Conservation (phyloP, 1,140 invertebrate genomes). For the Whitmania pigra region DNA sequence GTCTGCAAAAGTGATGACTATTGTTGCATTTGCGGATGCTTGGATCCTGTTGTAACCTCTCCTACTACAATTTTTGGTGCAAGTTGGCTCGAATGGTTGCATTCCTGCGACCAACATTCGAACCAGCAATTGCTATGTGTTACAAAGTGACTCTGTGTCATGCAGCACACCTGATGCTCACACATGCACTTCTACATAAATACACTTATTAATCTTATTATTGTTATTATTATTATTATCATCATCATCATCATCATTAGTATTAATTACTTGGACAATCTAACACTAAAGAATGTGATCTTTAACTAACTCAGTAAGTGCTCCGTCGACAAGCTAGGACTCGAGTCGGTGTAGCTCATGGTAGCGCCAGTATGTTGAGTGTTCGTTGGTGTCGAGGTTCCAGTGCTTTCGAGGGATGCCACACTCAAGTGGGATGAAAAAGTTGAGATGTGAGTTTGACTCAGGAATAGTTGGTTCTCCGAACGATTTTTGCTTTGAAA, state of each 20-base stretch:
- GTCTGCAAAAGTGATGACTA: too few relatives aligned
- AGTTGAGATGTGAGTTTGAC: not conserved
- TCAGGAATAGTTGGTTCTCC: not conserved
- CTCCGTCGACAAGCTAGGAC: slow-evolving; percentile 1
- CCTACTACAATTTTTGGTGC: too few relatives aligned
- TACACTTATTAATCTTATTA: not conserved
- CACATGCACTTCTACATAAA: too few relatives aligned
- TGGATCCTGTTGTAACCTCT: too few relatives aligned
- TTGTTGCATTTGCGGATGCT: too few relatives aligned
- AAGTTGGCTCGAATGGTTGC: too few relatives aligned
- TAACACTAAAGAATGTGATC: not conserved
- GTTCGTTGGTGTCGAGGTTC: slow-evolving; percentile 14
- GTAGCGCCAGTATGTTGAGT: slow-evolving; percentile 15
- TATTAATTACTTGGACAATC: not conserved
- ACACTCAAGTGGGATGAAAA: slow-evolving; percentile 5
- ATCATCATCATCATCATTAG: not conserved
- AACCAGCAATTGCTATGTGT: too few relatives aligned
- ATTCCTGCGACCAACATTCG: too few relatives aligned
- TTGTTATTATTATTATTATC: slow-evolving; percentile 8
- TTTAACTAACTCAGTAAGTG: not conserved
- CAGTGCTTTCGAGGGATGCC: not conserved
- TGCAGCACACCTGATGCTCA: too few relatives aligned
- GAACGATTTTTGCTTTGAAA: not conserved
- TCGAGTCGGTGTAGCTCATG: slow-evolving; percentile 12
- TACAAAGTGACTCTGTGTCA: too few relatives aligned